Conservation (phyloP, 92 coral and sea anemone species). For the Bergia sp. region DNA sequence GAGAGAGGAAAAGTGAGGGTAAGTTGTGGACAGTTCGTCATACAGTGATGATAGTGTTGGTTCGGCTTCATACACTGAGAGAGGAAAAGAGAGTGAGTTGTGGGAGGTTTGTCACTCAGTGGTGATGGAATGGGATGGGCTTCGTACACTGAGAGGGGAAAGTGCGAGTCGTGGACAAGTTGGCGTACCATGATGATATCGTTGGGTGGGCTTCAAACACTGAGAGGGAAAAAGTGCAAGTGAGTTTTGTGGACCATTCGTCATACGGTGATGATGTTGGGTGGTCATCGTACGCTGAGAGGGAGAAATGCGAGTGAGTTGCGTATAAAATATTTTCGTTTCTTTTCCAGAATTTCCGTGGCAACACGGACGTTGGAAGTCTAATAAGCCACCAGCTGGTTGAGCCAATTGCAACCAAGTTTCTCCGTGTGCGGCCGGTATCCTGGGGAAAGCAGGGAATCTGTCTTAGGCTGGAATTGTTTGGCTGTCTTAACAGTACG, state of each 20-base stretch:
- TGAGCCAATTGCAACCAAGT: constrained; percentile 24
- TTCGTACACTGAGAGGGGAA: too few relatives aligned
- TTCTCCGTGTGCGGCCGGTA: constrained; percentile 12
- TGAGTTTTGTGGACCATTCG: too few relatives aligned
- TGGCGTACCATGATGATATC: constrained; percentile 3
- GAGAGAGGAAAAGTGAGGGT: too few relatives aligned
- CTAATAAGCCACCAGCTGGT: background rate
- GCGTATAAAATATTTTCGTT: background rate
- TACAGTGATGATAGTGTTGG: too few relatives aligned
- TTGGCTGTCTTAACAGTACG: constrained; percentile 34
- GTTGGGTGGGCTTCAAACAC: background rate
- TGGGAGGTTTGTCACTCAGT: too few relatives aligned
- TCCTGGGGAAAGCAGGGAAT: constrained; percentile 24
- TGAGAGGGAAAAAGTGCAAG: constrained; percentile 14
- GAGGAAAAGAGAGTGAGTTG: too few relatives aligned
- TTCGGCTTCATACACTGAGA: too few relatives aligned
- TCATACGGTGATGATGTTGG: background rate
- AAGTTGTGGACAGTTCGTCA: too few relatives aligned
- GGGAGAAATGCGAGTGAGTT: background rate
- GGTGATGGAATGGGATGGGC: too few relatives aligned
- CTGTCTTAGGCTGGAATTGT: constrained; percentile 33
- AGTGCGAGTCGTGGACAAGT: background rate
- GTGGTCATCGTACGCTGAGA: background rate
- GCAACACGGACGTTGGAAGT: background rate
- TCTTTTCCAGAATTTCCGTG: constrained; percentile 41